phyloP scores from a whole-genome alignment of 2,113 vertebrate genomes.

The Muscicapa adusta region DNA sequence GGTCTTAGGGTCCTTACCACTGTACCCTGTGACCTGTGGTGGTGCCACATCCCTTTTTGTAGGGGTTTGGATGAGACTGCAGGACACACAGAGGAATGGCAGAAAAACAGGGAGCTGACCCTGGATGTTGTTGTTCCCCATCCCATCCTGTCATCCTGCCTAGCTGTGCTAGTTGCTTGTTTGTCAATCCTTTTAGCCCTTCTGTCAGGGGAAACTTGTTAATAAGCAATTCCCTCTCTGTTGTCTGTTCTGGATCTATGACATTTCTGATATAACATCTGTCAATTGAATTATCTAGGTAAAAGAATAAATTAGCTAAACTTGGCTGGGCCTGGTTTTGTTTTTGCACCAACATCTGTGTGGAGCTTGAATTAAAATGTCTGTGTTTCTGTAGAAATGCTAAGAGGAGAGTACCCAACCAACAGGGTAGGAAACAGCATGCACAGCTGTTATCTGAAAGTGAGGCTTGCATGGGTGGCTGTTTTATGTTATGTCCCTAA shows the following conservation, averaged over 20 bases:
- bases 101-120: background rate
- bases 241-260: background rate
- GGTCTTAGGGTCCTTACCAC: background rate
- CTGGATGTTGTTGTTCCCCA: accelerated
- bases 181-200: background rate
- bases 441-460: background rate
- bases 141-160: background rate
- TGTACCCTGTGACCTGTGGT: background rate
- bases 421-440: background rate
- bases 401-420: background rate
- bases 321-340: background rate
- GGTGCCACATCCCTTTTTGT: background rate
- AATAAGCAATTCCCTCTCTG: background rate
- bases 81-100: background rate
- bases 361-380: background rate
- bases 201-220: background rate
- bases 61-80: background rate
- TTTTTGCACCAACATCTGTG: background rate
- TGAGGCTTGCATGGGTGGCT: background rate
- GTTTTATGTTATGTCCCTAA: background rate
- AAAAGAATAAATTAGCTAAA: background rate
- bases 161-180: background rate
- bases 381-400: background rate
- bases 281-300: background rate
- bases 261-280: background rate